phyloP scores from a whole-genome alignment of 2,113 vertebrate genomes.

The Phodopus roborovskii region DNA sequence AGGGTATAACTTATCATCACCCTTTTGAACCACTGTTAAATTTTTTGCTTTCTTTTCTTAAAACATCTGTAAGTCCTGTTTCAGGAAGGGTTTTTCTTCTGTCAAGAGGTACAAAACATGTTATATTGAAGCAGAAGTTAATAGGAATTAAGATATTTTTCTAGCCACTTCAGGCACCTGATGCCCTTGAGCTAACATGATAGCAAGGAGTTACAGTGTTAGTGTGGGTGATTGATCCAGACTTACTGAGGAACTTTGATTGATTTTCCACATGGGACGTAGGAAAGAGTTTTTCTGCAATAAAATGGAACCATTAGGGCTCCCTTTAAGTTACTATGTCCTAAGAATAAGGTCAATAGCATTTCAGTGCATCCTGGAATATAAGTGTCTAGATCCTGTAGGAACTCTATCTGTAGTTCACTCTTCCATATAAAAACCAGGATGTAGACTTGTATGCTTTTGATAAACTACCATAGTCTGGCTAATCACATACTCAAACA shows the following conservation, averaged over 20 bases:
- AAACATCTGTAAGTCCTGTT: neutral
- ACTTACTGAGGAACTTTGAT: neutral
- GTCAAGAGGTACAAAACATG: neutral
- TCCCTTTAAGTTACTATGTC: neutral
- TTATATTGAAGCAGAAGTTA: neutral
- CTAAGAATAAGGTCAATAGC: neutral
- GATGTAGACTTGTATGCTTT: neutral
- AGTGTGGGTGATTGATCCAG: neutral
- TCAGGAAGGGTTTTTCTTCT: neutral
- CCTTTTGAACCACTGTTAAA: too few relatives aligned
- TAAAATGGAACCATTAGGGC: neutral
- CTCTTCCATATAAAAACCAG: neutral
- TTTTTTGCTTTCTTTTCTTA: neutral
- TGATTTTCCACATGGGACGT: neutral
- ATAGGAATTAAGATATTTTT: neutral
- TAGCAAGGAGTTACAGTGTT: neutral
- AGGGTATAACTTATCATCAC: neutral
- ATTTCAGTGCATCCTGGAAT: neutral
- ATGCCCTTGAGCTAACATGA: neutral
- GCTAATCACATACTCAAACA: neutral
- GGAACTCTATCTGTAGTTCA: too few relatives aligned
- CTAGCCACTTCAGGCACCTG: neutral
- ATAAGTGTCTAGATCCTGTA: neutral
- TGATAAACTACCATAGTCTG: neutral
- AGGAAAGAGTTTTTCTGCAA: neutral